phyloP scores from a whole-genome alignment of 2,888 invertebrate species.

The Embidobia sp. region DNA sequence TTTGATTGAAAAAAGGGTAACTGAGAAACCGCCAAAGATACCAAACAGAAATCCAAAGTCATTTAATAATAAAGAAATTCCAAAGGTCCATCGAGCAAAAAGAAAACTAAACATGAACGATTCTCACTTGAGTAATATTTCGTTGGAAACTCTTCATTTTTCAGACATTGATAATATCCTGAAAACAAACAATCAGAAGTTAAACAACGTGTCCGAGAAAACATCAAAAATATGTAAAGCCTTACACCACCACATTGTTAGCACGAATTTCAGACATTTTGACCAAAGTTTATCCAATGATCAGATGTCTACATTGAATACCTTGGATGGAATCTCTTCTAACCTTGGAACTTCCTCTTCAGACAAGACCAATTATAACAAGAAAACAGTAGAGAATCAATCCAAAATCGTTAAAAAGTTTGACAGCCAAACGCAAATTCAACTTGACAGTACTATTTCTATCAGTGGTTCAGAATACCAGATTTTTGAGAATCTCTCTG shows the following conservation, averaged over 20 bases:
- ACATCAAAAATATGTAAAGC: conserved; percentile 31
- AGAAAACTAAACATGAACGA: conserved; percentile 17
- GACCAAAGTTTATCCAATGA: conserved; percentile 26
- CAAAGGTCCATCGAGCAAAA: no score
- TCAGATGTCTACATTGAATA: background rate
- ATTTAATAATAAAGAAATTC: background rate
- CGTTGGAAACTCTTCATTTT: conserved; percentile 23
- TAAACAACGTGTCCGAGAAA: conserved; percentile 15
- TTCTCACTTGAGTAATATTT: conserved; percentile 21
- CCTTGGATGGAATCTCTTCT: conserved; percentile 6
- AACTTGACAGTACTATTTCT: background rate
- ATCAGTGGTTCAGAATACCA: conserved; percentile 12
- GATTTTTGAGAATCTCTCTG: background rate
- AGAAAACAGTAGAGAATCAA: no score
- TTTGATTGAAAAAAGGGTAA: no score
- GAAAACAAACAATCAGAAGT: conserved; percentile 27
- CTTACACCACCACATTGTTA: conserved; percentile 12
- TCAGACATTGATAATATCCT: conserved; percentile 40
- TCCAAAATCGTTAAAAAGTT: no score
- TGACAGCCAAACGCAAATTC: no score
- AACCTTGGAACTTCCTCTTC: background rate
- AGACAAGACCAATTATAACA: background rate
- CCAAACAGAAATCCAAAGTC: background rate
- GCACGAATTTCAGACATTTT: conserved; percentile 16
- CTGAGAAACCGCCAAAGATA: no score